Evolutionary conservation across 2,797 vertebrate genomes (phyloP).

Genomic region (Coregonus sp.): DNA sequence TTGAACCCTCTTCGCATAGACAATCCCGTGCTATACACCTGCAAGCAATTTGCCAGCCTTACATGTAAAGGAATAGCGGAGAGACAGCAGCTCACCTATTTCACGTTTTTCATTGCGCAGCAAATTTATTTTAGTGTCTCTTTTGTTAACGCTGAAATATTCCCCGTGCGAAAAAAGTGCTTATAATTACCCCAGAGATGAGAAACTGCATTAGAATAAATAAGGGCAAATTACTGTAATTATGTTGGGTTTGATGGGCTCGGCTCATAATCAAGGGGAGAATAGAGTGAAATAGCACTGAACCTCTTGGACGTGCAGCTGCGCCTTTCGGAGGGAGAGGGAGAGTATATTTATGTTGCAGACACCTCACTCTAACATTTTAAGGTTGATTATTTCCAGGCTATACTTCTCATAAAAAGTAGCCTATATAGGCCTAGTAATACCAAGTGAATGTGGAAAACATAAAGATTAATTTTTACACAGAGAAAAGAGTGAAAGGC

Average conservation of each 20-base stretch:
- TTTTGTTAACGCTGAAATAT: conserved; percentile 99
- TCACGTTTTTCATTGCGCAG: conserved; percentile 83
- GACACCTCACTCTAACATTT: background rate
- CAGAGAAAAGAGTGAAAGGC: background rate
- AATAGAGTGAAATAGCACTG: conserved; percentile 99
- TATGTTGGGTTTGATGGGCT: conserved; percentile 99
- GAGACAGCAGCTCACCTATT: conserved; percentile 95
- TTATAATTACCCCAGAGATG: conserved; percentile 99
- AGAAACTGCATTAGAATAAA: conserved; percentile 99
- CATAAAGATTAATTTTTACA: background rate
- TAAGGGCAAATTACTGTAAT: conserved; percentile 99
- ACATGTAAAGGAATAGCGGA: conserved; percentile 84
- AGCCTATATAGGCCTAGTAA: background rate
- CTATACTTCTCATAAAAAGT: conserved; percentile 45
- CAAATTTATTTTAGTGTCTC: conserved; percentile 98
- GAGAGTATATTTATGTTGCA: conserved; percentile 50
- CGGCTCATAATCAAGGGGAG: conserved; percentile 99
- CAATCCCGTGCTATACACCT: conserved; percentile 94
- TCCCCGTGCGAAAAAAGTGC: conserved; percentile 96
- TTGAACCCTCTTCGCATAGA: conserved; percentile 89
- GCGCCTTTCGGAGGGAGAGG: conserved; percentile 72
- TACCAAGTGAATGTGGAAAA: background rate
- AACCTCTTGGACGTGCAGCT: conserved; percentile 99
- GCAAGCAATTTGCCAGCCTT: conserved; percentile 99
- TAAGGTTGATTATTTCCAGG: background rate